Evolutionary conservation across 2,888 invertebrate genomes (phyloP).

Genomic region (Dolichomitus sp.): DNA sequence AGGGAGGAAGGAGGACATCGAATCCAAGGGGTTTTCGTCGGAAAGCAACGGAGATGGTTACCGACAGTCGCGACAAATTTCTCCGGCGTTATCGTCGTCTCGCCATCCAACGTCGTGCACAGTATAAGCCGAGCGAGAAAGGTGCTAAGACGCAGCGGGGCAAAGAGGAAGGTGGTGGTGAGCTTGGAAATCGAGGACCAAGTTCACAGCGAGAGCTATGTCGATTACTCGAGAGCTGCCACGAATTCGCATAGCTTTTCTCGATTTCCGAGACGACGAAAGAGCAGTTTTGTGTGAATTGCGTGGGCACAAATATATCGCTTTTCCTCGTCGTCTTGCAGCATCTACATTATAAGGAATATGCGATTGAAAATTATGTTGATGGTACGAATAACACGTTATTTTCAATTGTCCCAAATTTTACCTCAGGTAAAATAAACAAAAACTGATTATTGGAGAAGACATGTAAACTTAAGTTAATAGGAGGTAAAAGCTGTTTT

Average conservation of each 20-base stretch:
- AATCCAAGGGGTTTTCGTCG: constrained; percentile 16
- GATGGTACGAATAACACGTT: background rate
- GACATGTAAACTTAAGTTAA: too few species aligned
- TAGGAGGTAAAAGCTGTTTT: too few species aligned
- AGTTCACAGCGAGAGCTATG: constrained; percentile 13
- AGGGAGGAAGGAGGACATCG: background rate
- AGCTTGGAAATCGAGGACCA: background rate
- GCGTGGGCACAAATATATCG: constrained; percentile 3
- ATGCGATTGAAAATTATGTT: background rate
- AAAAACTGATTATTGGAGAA: too few species aligned
- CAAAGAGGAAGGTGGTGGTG: background rate
- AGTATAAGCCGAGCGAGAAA: constrained; percentile 14
- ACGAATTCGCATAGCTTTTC: constrained; percentile 20
- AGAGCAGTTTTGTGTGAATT: constrained; percentile 4
- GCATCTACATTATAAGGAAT: background rate
- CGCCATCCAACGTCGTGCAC: constrained; percentile 25
- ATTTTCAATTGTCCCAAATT: background rate
- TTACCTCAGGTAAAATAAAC: too few species aligned
- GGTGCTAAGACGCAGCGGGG: constrained; percentile 28
- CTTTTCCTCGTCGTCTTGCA: background rate
- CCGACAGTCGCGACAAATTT: constrained; percentile 64
- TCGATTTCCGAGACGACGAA: constrained; percentile 1
- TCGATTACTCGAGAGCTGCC: constrained; percentile 22
- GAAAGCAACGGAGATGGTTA: constrained; percentile 42
- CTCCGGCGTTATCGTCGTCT: constrained; percentile 54